Evolutionary conservation across 2,113 vertebrate genomes (phyloP), one percentile per base, ranked within the genome.

Genomic region (Brachyhypopomus occidentalis): DNA sequence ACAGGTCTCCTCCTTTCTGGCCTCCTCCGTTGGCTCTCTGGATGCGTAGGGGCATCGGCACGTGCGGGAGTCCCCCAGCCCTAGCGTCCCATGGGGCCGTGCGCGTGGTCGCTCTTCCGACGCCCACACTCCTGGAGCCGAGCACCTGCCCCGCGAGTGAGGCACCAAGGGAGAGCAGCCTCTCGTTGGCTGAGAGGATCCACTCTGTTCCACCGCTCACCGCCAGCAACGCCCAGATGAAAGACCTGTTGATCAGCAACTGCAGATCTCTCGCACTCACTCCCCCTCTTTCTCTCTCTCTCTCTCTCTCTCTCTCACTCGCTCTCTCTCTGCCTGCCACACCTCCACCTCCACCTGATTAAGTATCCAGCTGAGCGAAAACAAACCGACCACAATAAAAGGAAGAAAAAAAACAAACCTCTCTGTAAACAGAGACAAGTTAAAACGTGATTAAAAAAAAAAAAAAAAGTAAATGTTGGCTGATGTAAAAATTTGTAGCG

Each of bases 41-140:
- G 78, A 84, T 85, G 86, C 84, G 36, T 85, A 66, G 60, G 83
- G 83, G 88, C 92, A 92, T 92, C 88, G 77, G 86, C 12, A 14
- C 45, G 45, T 79, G 45, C 19, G 12, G 55, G 58, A 27, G 59
- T 58, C 66, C 73, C 60, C 45, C 41, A 73, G n/a, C 88, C 79
- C 87, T 91, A 91, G 79, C 63, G 87, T 90, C 88, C 91, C 92
- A 93, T 93, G 80, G 58, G 83, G 83, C 74, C 67, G 48, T 38
- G 22, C 48, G 52, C 62, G 19, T 20, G 34, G 64, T 27, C 56
- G 55, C 17, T 63, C 48, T 59, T 63, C 34, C 17, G 73, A 75
- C 72, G 75, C 56, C 62, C 75, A 78, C 66, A 34, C 72, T 55
- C 6, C 36, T 36, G 34, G 56, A 23, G 58, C 77, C 56, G 69